Evolutionary conservation across 2,113 vertebrate species (phyloP).

Genomic region (Synodontis membranacea): DNA sequence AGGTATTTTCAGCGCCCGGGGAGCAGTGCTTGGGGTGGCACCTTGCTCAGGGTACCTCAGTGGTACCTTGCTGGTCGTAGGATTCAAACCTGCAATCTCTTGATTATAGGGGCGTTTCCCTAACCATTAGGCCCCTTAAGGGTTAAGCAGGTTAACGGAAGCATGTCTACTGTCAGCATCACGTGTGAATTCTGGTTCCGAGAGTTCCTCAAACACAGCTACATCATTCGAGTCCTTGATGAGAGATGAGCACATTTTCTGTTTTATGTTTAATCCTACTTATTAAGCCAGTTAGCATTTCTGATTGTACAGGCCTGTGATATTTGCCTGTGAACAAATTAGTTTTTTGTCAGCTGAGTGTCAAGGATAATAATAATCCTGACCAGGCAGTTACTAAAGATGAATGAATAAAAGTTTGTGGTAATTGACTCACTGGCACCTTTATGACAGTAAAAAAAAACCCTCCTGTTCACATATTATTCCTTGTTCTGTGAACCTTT

Average conservation of each 20-base stretch:
- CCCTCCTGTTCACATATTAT: background rate
- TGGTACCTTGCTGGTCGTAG: too few relatives aligned
- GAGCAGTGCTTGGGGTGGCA: too few relatives aligned
- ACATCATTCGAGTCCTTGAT: background rate
- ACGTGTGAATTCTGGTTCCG: background rate
- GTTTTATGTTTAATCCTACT: background rate
- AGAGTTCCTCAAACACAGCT: background rate
- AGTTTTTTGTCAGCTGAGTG: background rate
- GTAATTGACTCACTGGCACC: background rate
- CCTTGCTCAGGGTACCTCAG: too few relatives aligned
- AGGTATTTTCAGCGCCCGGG: too few relatives aligned
- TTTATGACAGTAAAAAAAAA: background rate
- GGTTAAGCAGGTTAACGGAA: too few relatives aligned
- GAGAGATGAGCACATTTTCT: background rate
- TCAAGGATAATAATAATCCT: background rate
- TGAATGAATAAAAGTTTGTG: background rate
- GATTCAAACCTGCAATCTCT: too few relatives aligned
- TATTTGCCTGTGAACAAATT: too few relatives aligned
- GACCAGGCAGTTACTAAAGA: background rate
- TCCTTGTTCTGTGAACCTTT: background rate
- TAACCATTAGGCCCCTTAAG: too few relatives aligned
- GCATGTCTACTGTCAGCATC: background rate
- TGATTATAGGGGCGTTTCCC: too few relatives aligned
- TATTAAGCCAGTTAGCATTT: background rate
- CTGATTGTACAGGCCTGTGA: too few relatives aligned